phyloP scores from a whole-genome alignment of 2,113 vertebrate species.

The Albula glossodonta region DNA sequence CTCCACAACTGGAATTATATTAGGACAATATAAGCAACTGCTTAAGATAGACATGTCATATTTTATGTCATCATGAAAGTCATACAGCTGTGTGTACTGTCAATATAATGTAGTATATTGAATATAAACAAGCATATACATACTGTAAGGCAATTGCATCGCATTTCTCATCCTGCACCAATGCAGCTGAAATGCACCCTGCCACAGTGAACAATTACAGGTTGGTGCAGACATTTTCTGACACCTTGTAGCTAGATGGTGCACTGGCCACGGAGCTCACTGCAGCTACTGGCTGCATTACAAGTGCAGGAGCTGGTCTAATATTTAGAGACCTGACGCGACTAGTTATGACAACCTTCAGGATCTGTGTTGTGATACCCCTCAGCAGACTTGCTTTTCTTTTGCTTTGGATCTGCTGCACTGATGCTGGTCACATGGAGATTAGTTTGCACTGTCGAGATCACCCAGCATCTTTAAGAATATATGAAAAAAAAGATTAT shows the following conservation, averaged over 20 bases:
- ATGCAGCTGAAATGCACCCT: background rate
- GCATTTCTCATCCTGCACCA: background rate
- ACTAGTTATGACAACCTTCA: background rate
- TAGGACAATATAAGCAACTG: no score
- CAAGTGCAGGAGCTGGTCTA: background rate
- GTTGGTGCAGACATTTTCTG: constrained; percentile 1
- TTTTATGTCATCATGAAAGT: no score
- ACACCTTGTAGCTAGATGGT: constrained; percentile 2
- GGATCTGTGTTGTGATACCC: background rate
- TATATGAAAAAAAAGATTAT: background rate
- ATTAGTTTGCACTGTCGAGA: background rate
- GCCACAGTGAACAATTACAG: background rate
- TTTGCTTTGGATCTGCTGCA: background rate
- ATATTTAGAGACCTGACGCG: no score
- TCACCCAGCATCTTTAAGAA: background rate
- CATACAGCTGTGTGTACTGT: no score
- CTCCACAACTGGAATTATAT: no score
- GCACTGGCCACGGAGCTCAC: background rate
- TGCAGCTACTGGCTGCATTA: background rate
- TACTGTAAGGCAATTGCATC: background rate
- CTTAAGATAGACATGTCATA: no score
- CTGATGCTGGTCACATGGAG: background rate
- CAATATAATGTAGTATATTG: no score
- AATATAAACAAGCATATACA: no score
- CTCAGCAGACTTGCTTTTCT: background rate